phyloP scores from a whole-genome alignment of 1,140 invertebrate genomes.

The Apis laboriosa region DNA sequence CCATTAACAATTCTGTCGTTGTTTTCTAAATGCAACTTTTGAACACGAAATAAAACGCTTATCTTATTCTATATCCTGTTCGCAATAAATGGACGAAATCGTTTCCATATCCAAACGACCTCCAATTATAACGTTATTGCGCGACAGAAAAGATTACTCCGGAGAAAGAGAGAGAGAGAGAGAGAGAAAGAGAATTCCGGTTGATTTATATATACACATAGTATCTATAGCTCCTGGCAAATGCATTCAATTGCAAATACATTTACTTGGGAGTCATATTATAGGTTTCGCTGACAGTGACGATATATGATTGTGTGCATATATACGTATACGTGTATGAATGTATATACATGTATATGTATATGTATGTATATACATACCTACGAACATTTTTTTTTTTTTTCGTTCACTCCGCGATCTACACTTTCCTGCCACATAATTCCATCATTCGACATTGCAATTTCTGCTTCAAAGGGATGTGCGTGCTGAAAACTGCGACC shows the following conservation, averaged over 20 bases:
- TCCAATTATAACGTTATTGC: not conserved
- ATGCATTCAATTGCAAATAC: slow-evolving; percentile 31
- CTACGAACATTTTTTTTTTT: not conserved
- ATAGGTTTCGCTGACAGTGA: not conserved
- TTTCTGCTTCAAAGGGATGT: slow-evolving; percentile 38
- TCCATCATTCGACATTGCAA: slow-evolving; percentile 39
- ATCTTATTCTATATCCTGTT: not conserved
- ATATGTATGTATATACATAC: not conserved
- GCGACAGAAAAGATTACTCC: not conserved
- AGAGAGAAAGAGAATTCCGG: not conserved
- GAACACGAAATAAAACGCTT: not conserved
- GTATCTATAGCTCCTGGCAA: not conserved
- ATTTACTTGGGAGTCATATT: slow-evolving; percentile 19
- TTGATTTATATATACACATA: not conserved
- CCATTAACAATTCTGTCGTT: not conserved
- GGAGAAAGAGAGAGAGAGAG: too few species aligned
- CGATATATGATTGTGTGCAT: not conserved
- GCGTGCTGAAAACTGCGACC: slow-evolving; percentile 31
- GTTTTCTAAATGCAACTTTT: not conserved
- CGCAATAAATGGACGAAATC: not conserved
- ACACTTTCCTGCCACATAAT: slow-evolving; percentile 39
- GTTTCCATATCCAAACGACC: not conserved
- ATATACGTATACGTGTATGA: not conserved
- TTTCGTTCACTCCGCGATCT: slow-evolving; percentile 10
- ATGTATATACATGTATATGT: not conserved